phyloP scores from a whole-genome alignment of 2,113 vertebrate species.

The Python bivittatus region DNA sequence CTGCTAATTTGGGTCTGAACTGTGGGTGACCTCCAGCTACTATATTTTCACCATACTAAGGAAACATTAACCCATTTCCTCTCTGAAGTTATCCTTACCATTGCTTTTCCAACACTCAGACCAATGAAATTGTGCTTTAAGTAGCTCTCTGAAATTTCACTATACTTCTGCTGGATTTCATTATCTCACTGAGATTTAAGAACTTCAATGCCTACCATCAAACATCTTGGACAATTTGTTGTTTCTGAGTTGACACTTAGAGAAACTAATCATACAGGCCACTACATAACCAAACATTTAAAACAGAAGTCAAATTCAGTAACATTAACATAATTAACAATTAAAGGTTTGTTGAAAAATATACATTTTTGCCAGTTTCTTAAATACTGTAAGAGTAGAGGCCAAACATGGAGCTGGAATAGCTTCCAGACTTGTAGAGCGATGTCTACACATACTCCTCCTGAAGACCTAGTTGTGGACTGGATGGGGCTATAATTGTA shows the following conservation, averaged over 20 bases:
- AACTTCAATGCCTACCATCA: background rate
- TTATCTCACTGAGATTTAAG: constrained; percentile 11
- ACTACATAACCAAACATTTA: too few species aligned
- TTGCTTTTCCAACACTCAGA: background rate
- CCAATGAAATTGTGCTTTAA: background rate
- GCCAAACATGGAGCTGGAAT: background rate
- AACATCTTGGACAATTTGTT: background rate
- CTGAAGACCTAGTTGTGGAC: background rate
- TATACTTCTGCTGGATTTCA: constrained; percentile 10
- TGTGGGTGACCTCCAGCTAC: too few species aligned
- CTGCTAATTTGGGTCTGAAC: too few species aligned
- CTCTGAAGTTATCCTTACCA: too few species aligned
- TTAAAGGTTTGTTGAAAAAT: too few species aligned
- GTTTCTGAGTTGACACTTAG: background rate
- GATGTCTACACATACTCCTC: background rate
- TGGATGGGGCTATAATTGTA: background rate
- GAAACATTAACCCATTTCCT: too few species aligned
- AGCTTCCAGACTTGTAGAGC: background rate
- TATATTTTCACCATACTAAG: too few species aligned
- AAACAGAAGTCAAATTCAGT: too few species aligned
- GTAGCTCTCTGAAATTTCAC: background rate
- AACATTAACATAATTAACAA: too few species aligned
- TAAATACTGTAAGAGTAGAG: too few species aligned
- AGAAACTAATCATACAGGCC: background rate
- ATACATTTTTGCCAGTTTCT: too few species aligned